phyloP scores from a whole-genome alignment of 2,113 vertebrate genomes.

The Pithys albifrons region DNA sequence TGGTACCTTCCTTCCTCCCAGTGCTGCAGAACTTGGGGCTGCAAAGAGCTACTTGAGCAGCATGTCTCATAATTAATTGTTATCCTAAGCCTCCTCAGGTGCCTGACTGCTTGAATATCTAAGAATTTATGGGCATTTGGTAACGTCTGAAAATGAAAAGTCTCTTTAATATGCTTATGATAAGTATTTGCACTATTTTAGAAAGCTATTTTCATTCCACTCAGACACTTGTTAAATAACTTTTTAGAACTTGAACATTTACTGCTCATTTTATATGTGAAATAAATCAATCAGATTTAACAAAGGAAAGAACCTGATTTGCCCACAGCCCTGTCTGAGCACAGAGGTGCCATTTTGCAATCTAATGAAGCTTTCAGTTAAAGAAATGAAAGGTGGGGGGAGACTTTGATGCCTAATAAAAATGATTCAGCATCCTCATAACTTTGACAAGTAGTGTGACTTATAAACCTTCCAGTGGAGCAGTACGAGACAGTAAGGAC shows the following conservation, averaged over 20 bases:
- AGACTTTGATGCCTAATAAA: conserved; percentile 46
- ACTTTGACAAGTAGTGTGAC: conserved; percentile 36
- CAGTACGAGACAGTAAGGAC: not conserved
- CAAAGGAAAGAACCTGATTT: conserved; percentile 63
- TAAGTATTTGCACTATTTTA: conserved; percentile 63
- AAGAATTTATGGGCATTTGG: conserved; percentile 61
- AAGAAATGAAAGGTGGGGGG: conserved; percentile 15
- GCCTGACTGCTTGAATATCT: not conserved
- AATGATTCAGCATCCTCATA: conserved; percentile 56
- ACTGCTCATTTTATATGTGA: conserved; percentile 58
- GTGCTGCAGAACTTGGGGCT: not conserved
- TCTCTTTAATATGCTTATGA: conserved; percentile 62
- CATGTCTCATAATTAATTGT: not conserved
- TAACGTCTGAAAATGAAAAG: conserved; percentile 33
- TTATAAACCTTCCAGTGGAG: not conserved
- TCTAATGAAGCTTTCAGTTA: conserved; percentile 60
- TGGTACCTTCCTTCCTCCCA: not conserved
- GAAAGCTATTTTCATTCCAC: conserved; percentile 59
- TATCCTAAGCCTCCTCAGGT: conserved; percentile 37
- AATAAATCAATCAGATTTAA: conserved; percentile 69
- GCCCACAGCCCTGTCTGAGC: conserved; percentile 52
- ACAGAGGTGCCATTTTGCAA: conserved; percentile 61
- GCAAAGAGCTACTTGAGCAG: not conserved
- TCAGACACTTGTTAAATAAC: conserved; percentile 62
- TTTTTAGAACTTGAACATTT: conserved; percentile 61